A percentile compares a stretch with the other conserved stretches of the same genome.
Evolutionary conservation across 2,797 vertebrate species (phyloP).

Genomic region (Lagocephalus sceleratus): DNA sequence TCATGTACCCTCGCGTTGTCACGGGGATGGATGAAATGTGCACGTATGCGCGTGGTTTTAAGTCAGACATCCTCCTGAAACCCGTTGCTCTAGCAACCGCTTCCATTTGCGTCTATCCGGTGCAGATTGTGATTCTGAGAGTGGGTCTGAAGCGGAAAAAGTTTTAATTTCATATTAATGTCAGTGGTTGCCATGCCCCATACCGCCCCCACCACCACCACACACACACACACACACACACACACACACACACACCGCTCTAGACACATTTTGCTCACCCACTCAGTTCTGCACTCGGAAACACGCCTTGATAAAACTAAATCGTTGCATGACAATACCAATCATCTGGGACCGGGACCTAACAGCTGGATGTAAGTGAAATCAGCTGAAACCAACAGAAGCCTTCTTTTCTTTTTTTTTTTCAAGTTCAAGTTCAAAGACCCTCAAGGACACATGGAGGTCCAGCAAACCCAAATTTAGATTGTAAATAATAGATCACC

Average conservation of each 20-base stretch:
- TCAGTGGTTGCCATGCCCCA: background rate
- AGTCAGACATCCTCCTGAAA: slow-evolving; percentile 40
- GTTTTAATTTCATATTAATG: background rate
- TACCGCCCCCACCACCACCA: too few species aligned
- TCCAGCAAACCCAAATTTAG: too few species aligned
- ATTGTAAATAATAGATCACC: too few species aligned
- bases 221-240: too few species aligned
- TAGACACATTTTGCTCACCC: too few species aligned
- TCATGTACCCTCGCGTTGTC: too few species aligned
- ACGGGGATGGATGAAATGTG: background rate
- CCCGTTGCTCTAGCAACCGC: slow-evolving; percentile 74
- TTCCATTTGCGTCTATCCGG: slow-evolving; percentile 37
- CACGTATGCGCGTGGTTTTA: slow-evolving; percentile 1
- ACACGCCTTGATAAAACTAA: too few species aligned
- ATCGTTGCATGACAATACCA: too few species aligned
- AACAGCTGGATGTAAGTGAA: slow-evolving; percentile 28
- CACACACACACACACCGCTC: too few species aligned
- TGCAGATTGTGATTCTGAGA: background rate
- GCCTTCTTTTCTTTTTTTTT: too few species aligned
- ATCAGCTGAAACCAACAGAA: slow-evolving; percentile 27
- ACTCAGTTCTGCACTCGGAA: too few species aligned
- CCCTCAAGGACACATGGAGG: slow-evolving; percentile 8
- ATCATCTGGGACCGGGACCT: slow-evolving; percentile 6
- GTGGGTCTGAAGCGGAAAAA: slow-evolving; percentile 16
- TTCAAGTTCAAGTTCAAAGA: slow-evolving; percentile 27